Evolutionary conservation across 2,113 vertebrate genomes (phyloP).

Genomic region (Calyptomena viridis): DNA sequence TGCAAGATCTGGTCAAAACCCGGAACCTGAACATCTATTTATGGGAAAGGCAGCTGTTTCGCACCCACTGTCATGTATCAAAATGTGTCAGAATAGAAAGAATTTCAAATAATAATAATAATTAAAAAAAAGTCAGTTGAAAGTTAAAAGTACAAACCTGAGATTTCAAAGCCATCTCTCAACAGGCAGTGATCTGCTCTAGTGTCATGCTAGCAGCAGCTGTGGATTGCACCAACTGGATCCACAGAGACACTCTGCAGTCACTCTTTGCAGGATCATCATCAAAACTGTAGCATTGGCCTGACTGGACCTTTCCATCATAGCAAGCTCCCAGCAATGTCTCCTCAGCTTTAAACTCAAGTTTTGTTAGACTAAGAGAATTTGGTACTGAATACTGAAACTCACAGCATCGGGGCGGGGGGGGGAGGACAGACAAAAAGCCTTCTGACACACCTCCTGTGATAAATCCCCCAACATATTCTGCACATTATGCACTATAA

Average conservation of each 20-base stretch:
- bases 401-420: not conserved
- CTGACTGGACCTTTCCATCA: not conserved
- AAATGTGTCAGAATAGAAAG: not conserved
- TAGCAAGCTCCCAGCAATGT: not conserved
- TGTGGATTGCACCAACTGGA: not conserved
- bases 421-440: not conserved
- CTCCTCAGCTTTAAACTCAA: not conserved
- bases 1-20: not conserved
- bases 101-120: not conserved
- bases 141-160: not conserved
- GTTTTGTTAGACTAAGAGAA: not conserved
- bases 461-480: not conserved
- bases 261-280: not conserved
- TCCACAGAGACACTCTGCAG: not conserved
- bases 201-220: not conserved
- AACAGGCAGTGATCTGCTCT: not conserved
- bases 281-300: not conserved
- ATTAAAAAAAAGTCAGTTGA: not conserved
- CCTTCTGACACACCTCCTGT: not conserved
- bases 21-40: not conserved
- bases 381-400: not conserved
- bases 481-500: not conserved
- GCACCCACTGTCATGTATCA: not conserved
- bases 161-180: not conserved
- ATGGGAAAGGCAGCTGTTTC: not conserved